phyloP scores from a whole-genome alignment of 2,888 invertebrate species.

The Dugesia japonica region DNA sequence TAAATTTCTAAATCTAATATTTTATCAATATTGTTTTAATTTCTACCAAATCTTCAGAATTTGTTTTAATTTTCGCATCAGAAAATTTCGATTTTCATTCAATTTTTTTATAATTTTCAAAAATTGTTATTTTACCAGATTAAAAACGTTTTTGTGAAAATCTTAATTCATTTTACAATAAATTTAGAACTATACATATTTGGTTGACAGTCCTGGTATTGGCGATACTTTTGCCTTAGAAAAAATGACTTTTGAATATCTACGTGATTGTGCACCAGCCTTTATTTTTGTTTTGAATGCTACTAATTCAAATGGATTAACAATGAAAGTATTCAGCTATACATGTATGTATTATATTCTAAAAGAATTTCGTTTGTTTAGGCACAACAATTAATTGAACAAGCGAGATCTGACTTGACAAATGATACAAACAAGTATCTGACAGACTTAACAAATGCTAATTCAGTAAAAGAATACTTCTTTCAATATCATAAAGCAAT shows the following conservation, averaged over 20 bases:
- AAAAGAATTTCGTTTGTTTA: neutral
- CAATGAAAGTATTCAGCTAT: neutral
- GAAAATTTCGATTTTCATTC: no score
- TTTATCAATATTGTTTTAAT: no score
- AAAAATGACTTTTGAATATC: neutral
- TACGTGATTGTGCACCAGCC: neutral
- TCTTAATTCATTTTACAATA: no score
- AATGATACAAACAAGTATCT: neutral
- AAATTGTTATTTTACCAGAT: no score
- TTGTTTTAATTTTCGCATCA: no score
- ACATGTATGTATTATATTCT: neutral
- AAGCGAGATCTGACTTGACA: neutral
- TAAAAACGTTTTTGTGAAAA: no score
- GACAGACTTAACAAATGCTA: neutral
- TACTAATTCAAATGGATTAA: neutral
- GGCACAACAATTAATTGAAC: neutral
- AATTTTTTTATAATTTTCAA: no score
- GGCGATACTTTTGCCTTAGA: neutral
- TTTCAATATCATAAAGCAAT: conserved; percentile 8
- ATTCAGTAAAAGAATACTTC: neutral
- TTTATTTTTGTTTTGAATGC: conserved; percentile 2
- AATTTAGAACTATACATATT: neutral
- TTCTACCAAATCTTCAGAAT: no score
- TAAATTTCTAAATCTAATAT: no score
- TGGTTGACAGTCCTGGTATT: neutral